phyloP scores from a whole-genome alignment of 2,888 invertebrate genomes.

The Drosophila kuntzei region DNA sequence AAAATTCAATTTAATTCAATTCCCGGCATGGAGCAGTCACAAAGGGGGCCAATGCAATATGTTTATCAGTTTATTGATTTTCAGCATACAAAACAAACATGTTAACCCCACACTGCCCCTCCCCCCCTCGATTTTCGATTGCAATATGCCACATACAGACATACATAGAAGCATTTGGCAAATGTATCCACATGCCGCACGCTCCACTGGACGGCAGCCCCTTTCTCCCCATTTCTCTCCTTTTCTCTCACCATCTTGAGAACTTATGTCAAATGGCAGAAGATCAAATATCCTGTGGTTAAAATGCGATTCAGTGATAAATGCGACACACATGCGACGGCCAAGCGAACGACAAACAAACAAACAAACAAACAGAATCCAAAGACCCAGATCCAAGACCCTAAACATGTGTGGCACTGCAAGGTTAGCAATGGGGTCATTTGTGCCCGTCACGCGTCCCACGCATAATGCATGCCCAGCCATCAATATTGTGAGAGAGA shows the following conservation, averaged over 20 bases:
- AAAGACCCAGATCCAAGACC: neutral
- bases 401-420: slow-evolving; percentile 10
- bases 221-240: neutral
- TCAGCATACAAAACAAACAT: slow-evolving; percentile 48
- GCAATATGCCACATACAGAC: slow-evolving; percentile 41
- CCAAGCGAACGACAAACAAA: slow-evolving; percentile 32
- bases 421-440: slow-evolving; percentile 55
- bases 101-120: no score
- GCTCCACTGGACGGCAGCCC: neutral
- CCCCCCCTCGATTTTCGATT: slow-evolving; percentile 34
- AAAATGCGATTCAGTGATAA: slow-evolving; percentile 79
- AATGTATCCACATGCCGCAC: slow-evolving; percentile 54
- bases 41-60: slow-evolving; percentile 54
- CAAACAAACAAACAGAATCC: slow-evolving; percentile 26
- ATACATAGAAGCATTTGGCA: slow-evolving; percentile 42
- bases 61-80: slow-evolving; percentile 78
- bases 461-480: slow-evolving; percentile 58
- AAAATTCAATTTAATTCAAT: slow-evolving; percentile 60
- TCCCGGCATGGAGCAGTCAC: slow-evolving; percentile 22
- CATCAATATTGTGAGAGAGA: slow-evolving; percentile 50
- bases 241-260: slow-evolving; percentile 27
- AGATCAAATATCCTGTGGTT: slow-evolving; percentile 82
- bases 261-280: slow-evolving; percentile 76
- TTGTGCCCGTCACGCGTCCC: slow-evolving; percentile 56
- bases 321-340: slow-evolving; percentile 64